A percentile compares a stretch with the other conserved stretches of the same genome.
Evolutionary conservation across 92 coral and sea anemone species (phyloP).

Genomic region (Blastomussa wellsi): DNA sequence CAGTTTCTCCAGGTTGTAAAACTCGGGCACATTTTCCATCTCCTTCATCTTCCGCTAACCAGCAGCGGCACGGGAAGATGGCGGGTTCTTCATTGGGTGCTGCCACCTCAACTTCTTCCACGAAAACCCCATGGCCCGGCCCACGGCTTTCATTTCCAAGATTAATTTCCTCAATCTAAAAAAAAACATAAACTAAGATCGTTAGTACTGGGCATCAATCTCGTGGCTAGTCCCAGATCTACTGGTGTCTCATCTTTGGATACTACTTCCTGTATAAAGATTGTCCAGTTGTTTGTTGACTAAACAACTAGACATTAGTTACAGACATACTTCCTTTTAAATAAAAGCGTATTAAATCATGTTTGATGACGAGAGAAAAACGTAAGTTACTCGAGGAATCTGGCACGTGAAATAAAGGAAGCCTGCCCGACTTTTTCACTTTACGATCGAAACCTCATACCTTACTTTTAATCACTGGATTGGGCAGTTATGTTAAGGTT

Average conservation of each 20-base stretch:
- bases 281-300: not conserved
- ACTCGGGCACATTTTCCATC: conserved; percentile 71
- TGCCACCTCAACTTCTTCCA: conserved; percentile 73
- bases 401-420: too few species aligned
- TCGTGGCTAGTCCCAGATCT: too few species aligned
- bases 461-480: too few species aligned
- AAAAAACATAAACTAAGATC: not conserved
- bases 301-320: not conserved
- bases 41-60: conserved; percentile 88
- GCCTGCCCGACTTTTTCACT: too few species aligned
- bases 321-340: too few species aligned
- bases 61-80: conserved; percentile 78
- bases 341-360: too few species aligned
- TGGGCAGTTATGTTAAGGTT: too few species aligned
- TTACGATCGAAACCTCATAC: too few species aligned
- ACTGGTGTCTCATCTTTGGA: too few species aligned
- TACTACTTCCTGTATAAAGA: not conserved
- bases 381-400: too few species aligned
- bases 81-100: conserved; percentile 57
- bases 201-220: too few species aligned
- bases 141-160: conserved; percentile 82
- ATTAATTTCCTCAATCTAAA: conserved; percentile 43
- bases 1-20: conserved; percentile 70
- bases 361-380: too few species aligned
- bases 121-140: conserved; percentile 76